phyloP scores from a whole-genome alignment of 2,113 vertebrate species.

The Zonotrichia leucophrys region DNA sequence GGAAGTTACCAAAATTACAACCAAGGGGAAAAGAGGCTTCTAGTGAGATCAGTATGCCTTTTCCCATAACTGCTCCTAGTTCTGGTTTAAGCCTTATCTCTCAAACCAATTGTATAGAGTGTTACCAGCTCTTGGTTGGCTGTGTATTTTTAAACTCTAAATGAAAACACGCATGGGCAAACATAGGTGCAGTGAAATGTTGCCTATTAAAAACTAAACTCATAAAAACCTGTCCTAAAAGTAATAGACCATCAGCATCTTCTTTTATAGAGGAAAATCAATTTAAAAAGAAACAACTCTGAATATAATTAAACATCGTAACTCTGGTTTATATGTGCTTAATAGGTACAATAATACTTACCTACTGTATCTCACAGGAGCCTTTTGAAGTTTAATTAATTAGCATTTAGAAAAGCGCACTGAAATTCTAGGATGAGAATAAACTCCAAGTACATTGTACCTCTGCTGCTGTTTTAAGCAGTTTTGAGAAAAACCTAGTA shows the following conservation, averaged over 20 bases:
- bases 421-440: conserved; percentile 8
- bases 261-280: conserved; percentile 51
- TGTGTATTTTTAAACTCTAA: background rate
- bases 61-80: background rate
- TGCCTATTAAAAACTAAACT: conserved; percentile 33
- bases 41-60: background rate
- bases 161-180: background rate
- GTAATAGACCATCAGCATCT: conserved; percentile 38
- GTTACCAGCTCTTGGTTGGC: background rate
- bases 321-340: conserved; percentile 58
- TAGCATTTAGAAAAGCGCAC: conserved; percentile 31
- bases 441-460: background rate
- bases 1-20: background rate
- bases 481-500: background rate
- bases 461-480: conserved; percentile 33
- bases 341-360: conserved; percentile 60
- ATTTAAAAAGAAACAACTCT: conserved; percentile 39
- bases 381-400: conserved; percentile 56
- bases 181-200: conserved; percentile 16
- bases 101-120: background rate
- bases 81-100: background rate
- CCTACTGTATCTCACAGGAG: conserved; percentile 46
- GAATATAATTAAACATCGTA: conserved; percentile 43
- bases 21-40: background rate
- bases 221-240: conserved; percentile 43